Evolutionary conservation across 2,888 invertebrate species (phyloP).

Genomic region (Stramonita haemastoma): DNA sequence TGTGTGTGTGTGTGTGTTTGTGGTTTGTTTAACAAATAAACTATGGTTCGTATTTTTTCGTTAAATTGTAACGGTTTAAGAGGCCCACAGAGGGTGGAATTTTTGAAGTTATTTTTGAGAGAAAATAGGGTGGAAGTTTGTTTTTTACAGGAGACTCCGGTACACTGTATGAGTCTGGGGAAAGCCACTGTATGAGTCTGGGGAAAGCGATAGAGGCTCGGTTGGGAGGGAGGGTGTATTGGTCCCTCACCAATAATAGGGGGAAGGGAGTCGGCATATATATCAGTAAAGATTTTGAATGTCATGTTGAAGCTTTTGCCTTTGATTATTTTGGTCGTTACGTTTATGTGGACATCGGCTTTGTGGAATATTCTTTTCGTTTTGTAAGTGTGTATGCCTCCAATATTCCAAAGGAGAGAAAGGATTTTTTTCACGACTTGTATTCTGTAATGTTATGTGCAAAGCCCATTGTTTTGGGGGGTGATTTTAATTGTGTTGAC

Average conservation of each 20-base stretch:
- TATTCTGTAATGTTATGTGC: background rate
- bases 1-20: too few relatives aligned
- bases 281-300: background rate
- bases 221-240: conserved; percentile 20
- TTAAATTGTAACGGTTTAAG: too few relatives aligned
- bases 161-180: too few relatives aligned
- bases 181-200: too few relatives aligned
- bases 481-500: background rate
- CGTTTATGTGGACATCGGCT: background rate
- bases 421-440: background rate
- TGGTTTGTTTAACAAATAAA: too few relatives aligned
- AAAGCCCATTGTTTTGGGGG: background rate
- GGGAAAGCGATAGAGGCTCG: too few relatives aligned
- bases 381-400: background rate
- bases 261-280: background rate
- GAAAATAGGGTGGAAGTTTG: too few relatives aligned
- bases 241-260: background rate
- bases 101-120: too few relatives aligned
- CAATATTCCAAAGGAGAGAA: background rate
- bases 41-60: too few relatives aligned
- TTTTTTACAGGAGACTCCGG: too few relatives aligned
- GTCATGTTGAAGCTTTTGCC: background rate
- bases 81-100: too few relatives aligned
- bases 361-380: background rate
- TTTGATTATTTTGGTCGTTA: background rate